These are phyloP conservation scores for Myoxocephalus aenaeus DNA, from an alignment of 2,797 vertebrate genomes.

Conservation along the genomic window DNA sequence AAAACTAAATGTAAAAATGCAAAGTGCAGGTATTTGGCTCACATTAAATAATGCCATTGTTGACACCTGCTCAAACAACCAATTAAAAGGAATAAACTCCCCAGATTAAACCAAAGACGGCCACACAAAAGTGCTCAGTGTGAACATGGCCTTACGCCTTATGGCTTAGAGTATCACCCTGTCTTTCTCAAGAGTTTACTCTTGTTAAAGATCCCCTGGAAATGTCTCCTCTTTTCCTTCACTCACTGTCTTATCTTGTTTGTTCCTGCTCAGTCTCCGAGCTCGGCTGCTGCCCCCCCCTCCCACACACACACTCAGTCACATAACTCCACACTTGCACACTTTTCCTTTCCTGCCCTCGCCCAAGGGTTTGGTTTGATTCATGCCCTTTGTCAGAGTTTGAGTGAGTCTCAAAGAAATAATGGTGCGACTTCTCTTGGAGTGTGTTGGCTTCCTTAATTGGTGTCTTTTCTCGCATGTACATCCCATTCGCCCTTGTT, in stretches of 20 bases:
- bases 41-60: slow-evolving; percentile 10
- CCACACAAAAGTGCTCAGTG: slow-evolving; percentile 8
- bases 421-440: slow-evolving; percentile 74
- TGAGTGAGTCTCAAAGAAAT: slow-evolving; percentile 78
- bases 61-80: slow-evolving; percentile 13
- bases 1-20: too few relatives aligned
- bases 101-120: slow-evolving; percentile 15
- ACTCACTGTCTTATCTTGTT: slow-evolving; percentile 71
- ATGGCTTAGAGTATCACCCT: slow-evolving; percentile 48
- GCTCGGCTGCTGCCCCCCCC: slow-evolving; percentile 33
- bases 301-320: slow-evolving; percentile 15
- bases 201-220: slow-evolving; percentile 45
- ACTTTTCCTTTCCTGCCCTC: slow-evolving; percentile 62
- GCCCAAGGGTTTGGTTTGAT: slow-evolving; percentile 79
- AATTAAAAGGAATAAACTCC: slow-evolving; percentile 38
- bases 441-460: slow-evolving; percentile 76
- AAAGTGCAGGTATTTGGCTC: slow-evolving; percentile 6
- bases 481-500: slow-evolving; percentile 76
- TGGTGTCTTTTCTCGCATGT: slow-evolving; percentile 78
- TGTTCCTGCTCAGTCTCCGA: slow-evolving; percentile 57
- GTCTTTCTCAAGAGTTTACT: slow-evolving; percentile 43
- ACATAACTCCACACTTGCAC: slow-evolving; percentile 8
- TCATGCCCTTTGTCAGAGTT: slow-evolving; percentile 80
- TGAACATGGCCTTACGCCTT: slow-evolving; percentile 26
- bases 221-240: slow-evolving; percentile 49